A percentile compares a stretch with the other conserved stretches of the same genome.
These are phyloP conservation scores for Eilema griseolum DNA, from an alignment of 2,888 invertebrate species.

Conservation along the genomic window DNA sequence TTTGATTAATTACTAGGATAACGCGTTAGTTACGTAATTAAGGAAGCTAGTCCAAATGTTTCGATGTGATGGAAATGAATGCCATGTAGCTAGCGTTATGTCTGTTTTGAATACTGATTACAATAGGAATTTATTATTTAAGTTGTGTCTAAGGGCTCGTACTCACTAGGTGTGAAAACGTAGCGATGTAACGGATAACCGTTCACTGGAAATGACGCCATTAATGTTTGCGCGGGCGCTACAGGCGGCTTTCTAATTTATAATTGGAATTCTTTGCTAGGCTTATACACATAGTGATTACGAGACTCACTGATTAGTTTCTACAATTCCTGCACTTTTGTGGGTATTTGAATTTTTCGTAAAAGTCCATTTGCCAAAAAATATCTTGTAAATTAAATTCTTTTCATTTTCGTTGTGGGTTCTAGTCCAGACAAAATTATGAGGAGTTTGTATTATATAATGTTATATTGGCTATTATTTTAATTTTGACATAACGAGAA, in stretches of 20 bases:
- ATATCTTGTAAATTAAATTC: slow-evolving; percentile 63
- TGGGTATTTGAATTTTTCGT: slow-evolving; percentile 38
- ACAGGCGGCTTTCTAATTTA: slow-evolving; percentile 42
- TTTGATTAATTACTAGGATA: slow-evolving; percentile 84
- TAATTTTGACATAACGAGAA: slow-evolving; percentile 64
- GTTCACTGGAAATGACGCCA: slow-evolving; percentile 51
- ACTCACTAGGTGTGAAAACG: slow-evolving; percentile 53
- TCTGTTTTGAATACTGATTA: slow-evolving; percentile 59
- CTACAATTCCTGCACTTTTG: slow-evolving; percentile 38
- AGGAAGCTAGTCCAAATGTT: slow-evolving; percentile 86
- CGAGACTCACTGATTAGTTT: slow-evolving; percentile 32
- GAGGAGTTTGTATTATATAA: slow-evolving; percentile 71
- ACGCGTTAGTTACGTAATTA: slow-evolving; percentile 80
- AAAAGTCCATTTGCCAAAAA: slow-evolving; percentile 66
- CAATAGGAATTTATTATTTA: slow-evolving; percentile 53
- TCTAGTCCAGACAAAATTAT: slow-evolving; percentile 85
- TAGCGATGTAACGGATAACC: slow-evolving; percentile 40
- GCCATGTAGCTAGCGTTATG: slow-evolving; percentile 77
- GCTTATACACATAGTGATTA: slow-evolving; percentile 46
- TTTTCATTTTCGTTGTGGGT: slow-evolving; percentile 77
- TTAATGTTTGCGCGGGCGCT: slow-evolving; percentile 54
- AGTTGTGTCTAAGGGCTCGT: slow-evolving; percentile 49
- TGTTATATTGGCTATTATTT: slow-evolving; percentile 72
- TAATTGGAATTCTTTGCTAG: slow-evolving; percentile 36
- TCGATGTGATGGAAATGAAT: slow-evolving; percentile 83